Evolutionary conservation across 1,140 invertebrate genomes (phyloP), one percentile per base, ranked within the genome.

Genomic region (Archivesica marissinica): DNA sequence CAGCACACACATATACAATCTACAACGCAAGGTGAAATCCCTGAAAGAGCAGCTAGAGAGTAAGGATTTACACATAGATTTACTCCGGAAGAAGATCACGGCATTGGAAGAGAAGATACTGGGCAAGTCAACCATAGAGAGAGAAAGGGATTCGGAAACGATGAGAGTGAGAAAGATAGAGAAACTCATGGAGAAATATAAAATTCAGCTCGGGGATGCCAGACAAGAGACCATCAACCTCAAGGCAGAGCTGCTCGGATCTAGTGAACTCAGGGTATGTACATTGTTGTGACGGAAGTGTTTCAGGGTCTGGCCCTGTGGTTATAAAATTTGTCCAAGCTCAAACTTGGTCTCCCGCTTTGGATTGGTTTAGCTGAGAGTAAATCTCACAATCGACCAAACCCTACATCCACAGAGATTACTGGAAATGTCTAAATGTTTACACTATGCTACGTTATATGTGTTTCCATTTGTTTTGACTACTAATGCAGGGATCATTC

Each of bases 41-140:
- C 92, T 98, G 0, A 95, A 97, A 23, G 98, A 99, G 91, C 97
- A 98, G 92, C 93, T 98, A 20, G 97, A 98, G 92, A 96, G 97
- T 85, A 96, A 98, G 90, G 98, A 99, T 93, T 95, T 99, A 3
- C 98, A 99, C 92, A 94, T 98, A 89, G 98, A 98, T 94, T 95
- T 99, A 56, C 94, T 99, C 25, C 95, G 97, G 30, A 96, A 97
- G 87, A 99, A 99, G 94, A 89, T 94, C 54, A 90, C 91, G 4
- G 70, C 80, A 17, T 68, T 94, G 15, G 94, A 94, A 78, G 93
- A 94, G 68, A 85, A 89, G 39, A 25, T 92, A 11, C 86, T 91
- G 38, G 92, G 92, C 35, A 91, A 90, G 50, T 68, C 85, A 33
- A 91, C 91, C 2, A 74, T 94, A 33, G 91, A 93, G 78, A 89